Conservation (phyloP, 53 echinoderm and acorn worm genomes). For the Henricia sp. region DNA sequence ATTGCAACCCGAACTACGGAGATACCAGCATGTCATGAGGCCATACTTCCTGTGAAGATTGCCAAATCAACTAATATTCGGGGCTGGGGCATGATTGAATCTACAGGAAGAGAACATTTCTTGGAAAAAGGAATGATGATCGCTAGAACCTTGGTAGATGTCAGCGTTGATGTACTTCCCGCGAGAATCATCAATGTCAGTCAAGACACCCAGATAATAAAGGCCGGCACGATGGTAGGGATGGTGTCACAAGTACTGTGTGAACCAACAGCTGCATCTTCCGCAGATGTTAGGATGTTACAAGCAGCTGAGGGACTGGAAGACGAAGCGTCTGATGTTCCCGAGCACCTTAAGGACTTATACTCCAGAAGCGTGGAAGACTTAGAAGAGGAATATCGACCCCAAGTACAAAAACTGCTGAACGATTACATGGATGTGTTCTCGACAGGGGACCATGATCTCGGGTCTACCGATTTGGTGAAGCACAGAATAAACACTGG, state of each 20-base stretch:
- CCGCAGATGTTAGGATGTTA: neutral
- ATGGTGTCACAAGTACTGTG: constrained; percentile 25
- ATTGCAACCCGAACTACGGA: neutral
- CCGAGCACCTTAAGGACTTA: constrained; percentile 1
- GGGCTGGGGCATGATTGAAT: constrained; percentile 17
- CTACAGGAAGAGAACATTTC: constrained; percentile 11
- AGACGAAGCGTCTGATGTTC: neutral
- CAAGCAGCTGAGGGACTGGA: neutral
- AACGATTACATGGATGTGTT: neutral
- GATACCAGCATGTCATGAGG: constrained; percentile 57
- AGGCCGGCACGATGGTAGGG: constrained; percentile 19
- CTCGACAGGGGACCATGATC: constrained; percentile 51
- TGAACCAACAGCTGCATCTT: neutral
- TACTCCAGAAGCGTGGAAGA: constrained; percentile 1
- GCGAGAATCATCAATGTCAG: constrained; percentile 42
- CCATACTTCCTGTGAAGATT: constrained; percentile 15
- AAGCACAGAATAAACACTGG: constrained; percentile 68
- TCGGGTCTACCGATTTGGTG: constrained; percentile 64
- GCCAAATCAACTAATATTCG: neutral
- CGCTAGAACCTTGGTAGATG: constrained; percentile 37
- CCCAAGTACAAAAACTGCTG: neutral
- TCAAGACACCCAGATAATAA: neutral
- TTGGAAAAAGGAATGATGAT: constrained; percentile 11
- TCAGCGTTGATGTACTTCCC: neutral
- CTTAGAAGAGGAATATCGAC: neutral